Evolutionary conservation across 2,797 vertebrate species (phyloP).

Genomic region (Peromyscus eremicus): DNA sequence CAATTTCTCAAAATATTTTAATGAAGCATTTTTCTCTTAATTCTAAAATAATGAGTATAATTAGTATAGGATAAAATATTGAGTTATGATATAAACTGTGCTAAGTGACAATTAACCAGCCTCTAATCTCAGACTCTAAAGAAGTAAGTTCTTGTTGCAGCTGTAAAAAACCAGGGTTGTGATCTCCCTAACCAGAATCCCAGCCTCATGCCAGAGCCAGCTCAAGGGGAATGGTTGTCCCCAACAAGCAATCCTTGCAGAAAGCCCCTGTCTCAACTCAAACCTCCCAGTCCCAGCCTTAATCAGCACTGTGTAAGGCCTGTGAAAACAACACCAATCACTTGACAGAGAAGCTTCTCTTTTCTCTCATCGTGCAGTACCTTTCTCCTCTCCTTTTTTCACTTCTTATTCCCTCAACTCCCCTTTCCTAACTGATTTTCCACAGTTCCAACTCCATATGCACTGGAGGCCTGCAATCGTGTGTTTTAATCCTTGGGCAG

Average conservation of each 20-base stretch:
- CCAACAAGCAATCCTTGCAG: background rate
- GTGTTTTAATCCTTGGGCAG: background rate
- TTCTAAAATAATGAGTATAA: background rate
- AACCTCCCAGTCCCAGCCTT: background rate
- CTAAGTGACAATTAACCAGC: background rate
- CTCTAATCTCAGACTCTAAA: background rate
- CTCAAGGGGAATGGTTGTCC: background rate
- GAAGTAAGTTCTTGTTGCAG: background rate
- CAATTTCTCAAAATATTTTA: conserved; percentile 25
- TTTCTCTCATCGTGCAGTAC: background rate
- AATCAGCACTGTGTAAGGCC: background rate
- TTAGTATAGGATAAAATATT: background rate
- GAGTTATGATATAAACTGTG: background rate
- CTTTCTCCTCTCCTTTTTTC: background rate
- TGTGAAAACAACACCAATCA: background rate
- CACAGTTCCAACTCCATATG: background rate
- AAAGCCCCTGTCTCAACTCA: background rate
- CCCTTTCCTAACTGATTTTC: background rate
- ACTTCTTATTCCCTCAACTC: background rate
- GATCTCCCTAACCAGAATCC: background rate
- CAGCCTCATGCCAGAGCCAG: background rate
- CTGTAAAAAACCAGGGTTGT: background rate
- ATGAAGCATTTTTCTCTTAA: background rate
- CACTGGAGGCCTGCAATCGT: background rate
- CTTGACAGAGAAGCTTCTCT: background rate